Percentiles rank a stretch among this genome's conserved stretches.
Conservation (phyloP, 2,113 vertebrate genomes). For the Oryzias melastigma region DNA sequence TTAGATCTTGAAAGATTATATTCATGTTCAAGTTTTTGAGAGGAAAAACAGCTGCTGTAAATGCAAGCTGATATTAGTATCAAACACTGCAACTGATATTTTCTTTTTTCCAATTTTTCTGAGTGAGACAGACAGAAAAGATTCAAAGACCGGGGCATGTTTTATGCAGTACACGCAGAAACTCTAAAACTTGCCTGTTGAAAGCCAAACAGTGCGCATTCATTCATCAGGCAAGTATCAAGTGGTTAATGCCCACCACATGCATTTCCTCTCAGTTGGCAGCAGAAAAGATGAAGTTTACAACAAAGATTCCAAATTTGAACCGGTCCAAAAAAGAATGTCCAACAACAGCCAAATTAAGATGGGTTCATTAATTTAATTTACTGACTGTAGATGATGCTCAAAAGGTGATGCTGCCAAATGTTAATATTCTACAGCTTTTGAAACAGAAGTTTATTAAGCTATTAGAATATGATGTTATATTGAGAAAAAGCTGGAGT, state of each 20-base stretch:
- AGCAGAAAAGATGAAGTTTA: constrained; percentile 52
- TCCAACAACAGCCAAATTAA: constrained; percentile 46
- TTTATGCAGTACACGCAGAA: neutral
- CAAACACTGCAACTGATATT: too few relatives aligned
- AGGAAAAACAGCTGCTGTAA: too few relatives aligned
- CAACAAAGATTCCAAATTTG: constrained; percentile 57
- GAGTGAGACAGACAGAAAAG: too few relatives aligned
- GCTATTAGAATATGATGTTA: constrained; percentile 21
- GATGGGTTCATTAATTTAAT: constrained; percentile 73
- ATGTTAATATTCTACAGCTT: constrained; percentile 44
- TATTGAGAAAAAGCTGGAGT: neutral
- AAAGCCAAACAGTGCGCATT: constrained; percentile 28
- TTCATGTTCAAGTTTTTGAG: too few relatives aligned
- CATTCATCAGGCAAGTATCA: constrained; percentile 28
- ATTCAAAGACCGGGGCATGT: neutral
- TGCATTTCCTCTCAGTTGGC: constrained; percentile 45
- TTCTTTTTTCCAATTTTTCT: too few relatives aligned
- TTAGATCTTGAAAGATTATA: too few relatives aligned
- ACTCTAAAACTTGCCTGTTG: constrained; percentile 7
- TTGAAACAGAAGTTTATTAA: constrained; percentile 17
- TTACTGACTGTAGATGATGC: constrained; percentile 61
- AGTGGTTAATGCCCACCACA: constrained; percentile 17
- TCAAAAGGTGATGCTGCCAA: constrained; percentile 51
- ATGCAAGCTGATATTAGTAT: too few relatives aligned
- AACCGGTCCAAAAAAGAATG: constrained; percentile 68